phyloP scores from a whole-genome alignment of 2,797 vertebrate species.

The Dryobates pubescens region DNA sequence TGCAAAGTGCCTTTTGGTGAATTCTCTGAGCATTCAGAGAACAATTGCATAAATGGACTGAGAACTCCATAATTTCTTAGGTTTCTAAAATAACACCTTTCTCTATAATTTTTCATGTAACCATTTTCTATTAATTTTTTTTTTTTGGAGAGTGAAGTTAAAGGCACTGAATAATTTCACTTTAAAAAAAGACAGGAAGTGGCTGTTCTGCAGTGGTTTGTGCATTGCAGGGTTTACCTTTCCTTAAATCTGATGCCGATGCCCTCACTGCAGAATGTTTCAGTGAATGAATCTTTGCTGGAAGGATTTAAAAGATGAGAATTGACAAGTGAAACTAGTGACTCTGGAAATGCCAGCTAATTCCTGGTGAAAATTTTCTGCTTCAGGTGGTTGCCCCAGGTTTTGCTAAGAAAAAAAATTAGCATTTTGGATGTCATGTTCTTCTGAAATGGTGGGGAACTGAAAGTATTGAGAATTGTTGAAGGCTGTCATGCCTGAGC shows the following conservation, averaged over 20 bases:
- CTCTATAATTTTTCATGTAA: conserved; percentile 30
- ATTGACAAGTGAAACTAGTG: not conserved
- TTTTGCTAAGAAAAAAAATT: not conserved
- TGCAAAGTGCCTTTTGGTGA: conserved; percentile 23
- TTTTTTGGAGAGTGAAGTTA: conserved; percentile 22
- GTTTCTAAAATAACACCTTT: conserved; percentile 53
- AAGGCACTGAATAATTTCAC: conserved; percentile 21
- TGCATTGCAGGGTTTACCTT: not conserved
- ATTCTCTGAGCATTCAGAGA: conserved; percentile 25
- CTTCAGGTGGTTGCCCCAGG: not conserved
- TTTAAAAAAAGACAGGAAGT: not conserved
- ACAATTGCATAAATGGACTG: conserved; percentile 54
- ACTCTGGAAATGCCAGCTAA: not conserved
- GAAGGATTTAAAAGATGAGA: not conserved
- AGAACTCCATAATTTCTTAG: conserved; percentile 30
- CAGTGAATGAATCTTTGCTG: not conserved
- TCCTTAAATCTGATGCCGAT: not conserved
- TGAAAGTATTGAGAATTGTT: not conserved
- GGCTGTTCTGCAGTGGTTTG: not conserved
- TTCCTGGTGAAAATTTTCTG: not conserved
- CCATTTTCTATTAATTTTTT: conserved; percentile 38
- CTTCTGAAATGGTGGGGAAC: not conserved
- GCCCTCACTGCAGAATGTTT: not conserved
- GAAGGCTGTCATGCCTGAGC: not conserved
- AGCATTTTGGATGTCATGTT: not conserved